These are phyloP conservation scores for Campopleginae sp. DNA, from an alignment of 2,888 invertebrate species.

Conservation along the genomic window DNA sequence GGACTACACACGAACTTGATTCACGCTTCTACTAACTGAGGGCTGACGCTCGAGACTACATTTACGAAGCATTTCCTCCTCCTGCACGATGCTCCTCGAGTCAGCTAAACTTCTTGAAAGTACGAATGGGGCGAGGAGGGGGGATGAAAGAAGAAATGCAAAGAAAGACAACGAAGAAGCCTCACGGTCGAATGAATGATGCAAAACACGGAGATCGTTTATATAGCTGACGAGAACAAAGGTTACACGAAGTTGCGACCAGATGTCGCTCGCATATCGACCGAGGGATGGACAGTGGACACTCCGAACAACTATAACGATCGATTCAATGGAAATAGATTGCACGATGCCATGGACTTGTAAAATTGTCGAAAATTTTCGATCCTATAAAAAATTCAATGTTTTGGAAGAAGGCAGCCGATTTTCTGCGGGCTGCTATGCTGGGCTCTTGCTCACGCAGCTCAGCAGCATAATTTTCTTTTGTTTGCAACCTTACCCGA, in stretches of 20 bases:
- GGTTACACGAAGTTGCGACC: constrained; percentile 16
- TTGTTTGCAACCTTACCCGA: background rate
- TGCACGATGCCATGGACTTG: background rate
- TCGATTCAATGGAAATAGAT: background rate
- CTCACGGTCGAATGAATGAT: background rate
- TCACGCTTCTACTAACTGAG: background rate
- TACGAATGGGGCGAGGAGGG: background rate
- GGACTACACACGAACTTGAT: background rate
- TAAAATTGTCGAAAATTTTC: background rate
- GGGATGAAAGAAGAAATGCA: background rate
- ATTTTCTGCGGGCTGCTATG: background rate
- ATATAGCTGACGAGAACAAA: constrained; percentile 2
- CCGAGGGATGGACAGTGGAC: background rate
- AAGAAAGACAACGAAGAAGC: background rate
- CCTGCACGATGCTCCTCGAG: constrained; percentile 12
- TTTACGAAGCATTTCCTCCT: constrained; percentile 23
- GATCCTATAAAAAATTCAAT: background rate
- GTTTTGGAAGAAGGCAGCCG: background rate
- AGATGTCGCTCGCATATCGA: background rate
- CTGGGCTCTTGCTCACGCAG: too few species aligned
- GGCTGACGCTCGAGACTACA: constrained; percentile 1
- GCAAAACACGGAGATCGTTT: background rate
- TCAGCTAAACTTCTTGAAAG: constrained; percentile 9
- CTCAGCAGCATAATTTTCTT: too few species aligned
- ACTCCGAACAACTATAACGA: constrained; percentile 6